Percentiles rank a stretch among this genome's conserved stretches.
Conservation (phyloP, 2,888 invertebrate genomes). For the Idaea aversata region DNA sequence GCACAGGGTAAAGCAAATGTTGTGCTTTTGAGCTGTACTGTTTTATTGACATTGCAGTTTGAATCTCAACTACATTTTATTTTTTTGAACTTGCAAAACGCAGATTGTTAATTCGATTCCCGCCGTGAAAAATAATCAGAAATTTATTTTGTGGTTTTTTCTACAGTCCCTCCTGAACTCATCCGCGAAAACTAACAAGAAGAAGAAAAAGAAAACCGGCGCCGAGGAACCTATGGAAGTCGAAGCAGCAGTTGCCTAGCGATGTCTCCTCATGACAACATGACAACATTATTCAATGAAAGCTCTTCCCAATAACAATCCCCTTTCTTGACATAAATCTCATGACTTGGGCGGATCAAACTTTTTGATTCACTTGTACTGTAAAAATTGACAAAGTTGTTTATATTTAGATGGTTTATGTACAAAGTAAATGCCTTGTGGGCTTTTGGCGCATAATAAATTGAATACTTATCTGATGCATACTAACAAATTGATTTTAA, state of each 20-base stretch:
- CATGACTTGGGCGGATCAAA: slow-evolving; percentile 16
- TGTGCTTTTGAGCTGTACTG: slow-evolving; percentile 67
- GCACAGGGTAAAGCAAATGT: slow-evolving; percentile 69
- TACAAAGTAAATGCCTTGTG: slow-evolving; percentile 31
- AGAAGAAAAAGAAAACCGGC: slow-evolving; percentile 93
- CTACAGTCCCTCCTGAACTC: slow-evolving; percentile 85
- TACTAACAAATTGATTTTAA: slow-evolving; percentile 4
- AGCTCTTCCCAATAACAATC: slow-evolving; percentile 35
- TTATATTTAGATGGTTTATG: slow-evolving; percentile 27
- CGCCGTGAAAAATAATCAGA: not conserved
- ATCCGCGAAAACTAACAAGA: slow-evolving; percentile 92
- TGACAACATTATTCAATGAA: slow-evolving; percentile 36
- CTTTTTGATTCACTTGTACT: slow-evolving; percentile 11
- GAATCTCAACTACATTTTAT: slow-evolving; percentile 61
- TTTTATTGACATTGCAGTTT: slow-evolving; percentile 54
- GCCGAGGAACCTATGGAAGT: slow-evolving; percentile 81
- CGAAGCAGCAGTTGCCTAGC: slow-evolving; percentile 79
- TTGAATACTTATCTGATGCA: slow-evolving; percentile 11
- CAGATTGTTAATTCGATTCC: not conserved
- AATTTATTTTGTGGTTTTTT: slow-evolving; percentile 11
- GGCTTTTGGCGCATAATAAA: slow-evolving; percentile 21
- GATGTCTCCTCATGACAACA: slow-evolving; percentile 29
- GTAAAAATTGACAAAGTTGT: slow-evolving; percentile 24
- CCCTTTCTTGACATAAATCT: slow-evolving; percentile 28
- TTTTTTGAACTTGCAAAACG: slow-evolving; percentile 4